Conservation (phyloP, 1,140 invertebrate genomes). For the Portunus trituberculatus region DNA sequence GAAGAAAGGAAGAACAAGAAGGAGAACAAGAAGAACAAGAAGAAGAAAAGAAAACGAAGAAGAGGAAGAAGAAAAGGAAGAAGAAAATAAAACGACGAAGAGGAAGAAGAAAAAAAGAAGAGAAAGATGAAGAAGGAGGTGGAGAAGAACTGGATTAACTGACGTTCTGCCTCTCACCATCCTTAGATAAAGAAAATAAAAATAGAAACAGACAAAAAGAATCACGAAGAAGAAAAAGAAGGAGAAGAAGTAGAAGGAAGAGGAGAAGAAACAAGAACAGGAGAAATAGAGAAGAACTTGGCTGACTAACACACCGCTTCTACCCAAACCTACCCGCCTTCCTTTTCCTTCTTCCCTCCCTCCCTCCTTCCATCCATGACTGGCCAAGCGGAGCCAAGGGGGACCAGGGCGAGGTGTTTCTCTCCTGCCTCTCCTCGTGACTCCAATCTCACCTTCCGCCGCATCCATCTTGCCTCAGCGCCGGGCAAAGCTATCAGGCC, state of each 20-base stretch:
- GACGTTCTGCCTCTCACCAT: too few relatives aligned
- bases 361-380: slow-evolving; percentile 6
- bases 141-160: too few relatives aligned
- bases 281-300: too few relatives aligned
- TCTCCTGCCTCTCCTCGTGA: neutral
- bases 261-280: too few relatives aligned
- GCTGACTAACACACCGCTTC: too few relatives aligned
- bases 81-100: too few relatives aligned
- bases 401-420: neutral
- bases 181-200: too few relatives aligned
- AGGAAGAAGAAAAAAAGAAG: too few relatives aligned
- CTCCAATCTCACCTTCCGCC: neutral
- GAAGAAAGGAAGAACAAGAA: neutral
- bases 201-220: too few relatives aligned
- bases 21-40: neutral
- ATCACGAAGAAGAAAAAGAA: too few relatives aligned
- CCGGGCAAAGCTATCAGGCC: neutral
- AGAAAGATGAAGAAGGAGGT: neutral
- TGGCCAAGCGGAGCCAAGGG: neutral
- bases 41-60: neutral
- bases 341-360: neutral
- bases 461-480: neutral
- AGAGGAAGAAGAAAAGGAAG: neutral
- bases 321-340: too few relatives aligned
- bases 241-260: too few relatives aligned